Evolutionary conservation across 2,113 vertebrate species (phyloP).

Genomic region (Protobothrops flavoviridis): DNA sequence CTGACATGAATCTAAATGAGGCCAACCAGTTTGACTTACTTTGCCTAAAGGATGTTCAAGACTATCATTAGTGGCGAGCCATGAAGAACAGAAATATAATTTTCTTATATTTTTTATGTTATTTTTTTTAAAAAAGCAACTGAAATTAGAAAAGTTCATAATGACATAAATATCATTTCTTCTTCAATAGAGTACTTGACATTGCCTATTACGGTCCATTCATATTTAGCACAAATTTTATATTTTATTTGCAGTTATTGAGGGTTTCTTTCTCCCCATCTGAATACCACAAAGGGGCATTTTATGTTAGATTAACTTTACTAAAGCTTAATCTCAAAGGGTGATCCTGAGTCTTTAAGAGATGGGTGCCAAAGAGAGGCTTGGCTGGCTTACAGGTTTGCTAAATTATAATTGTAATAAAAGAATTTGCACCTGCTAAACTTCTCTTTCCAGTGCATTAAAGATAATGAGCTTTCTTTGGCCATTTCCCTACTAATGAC

Average conservation of each 20-base stretch:
- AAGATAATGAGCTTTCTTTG: neutral
- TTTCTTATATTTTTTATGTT: slow-evolving; percentile 19
- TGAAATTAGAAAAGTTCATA: slow-evolving; percentile 13
- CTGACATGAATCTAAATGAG: neutral
- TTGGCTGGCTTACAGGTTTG: neutral
- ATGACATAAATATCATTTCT: slow-evolving; percentile 14
- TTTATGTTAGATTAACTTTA: slow-evolving; percentile 15
- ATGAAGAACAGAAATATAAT: slow-evolving; percentile 8
- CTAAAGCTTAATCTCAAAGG: neutral
- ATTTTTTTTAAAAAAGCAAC: neutral
- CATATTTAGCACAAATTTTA: slow-evolving; percentile 31
- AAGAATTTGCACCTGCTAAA: slow-evolving; percentile 13
- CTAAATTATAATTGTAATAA: neutral
- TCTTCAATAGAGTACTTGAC: slow-evolving; percentile 9
- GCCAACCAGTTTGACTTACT: slow-evolving; percentile 6
- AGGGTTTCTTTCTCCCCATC: neutral
- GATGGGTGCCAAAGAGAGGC: neutral
- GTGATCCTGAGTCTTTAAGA: slow-evolving; percentile 1
- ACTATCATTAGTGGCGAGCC: slow-evolving; percentile 10
- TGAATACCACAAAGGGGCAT: slow-evolving; percentile 21
- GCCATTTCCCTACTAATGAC: neutral
- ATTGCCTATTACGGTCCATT: neutral
- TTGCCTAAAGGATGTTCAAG: slow-evolving; percentile 5
- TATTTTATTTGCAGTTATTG: slow-evolving; percentile 19
- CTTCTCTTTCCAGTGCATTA: neutral